A percentile compares a stretch with the other conserved stretches of the same genome.
phyloP scores from a whole-genome alignment of 2,797 vertebrate species.

The Lagodon rhomboides region DNA sequence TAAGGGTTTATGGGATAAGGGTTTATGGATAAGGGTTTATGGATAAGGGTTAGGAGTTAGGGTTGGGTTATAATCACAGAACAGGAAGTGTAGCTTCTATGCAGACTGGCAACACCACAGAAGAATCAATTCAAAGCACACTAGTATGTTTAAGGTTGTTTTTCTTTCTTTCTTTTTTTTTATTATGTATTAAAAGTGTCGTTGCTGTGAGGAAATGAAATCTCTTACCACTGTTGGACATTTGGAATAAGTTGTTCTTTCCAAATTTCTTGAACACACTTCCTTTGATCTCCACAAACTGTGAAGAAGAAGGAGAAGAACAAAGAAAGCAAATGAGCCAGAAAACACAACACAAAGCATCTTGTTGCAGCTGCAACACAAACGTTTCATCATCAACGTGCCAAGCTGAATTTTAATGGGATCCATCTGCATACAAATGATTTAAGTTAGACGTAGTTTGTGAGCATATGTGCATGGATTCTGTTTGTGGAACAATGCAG shows the following conservation, averaged over 20 bases:
- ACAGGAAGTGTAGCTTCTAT: not conserved
- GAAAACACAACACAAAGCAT: slow-evolving; percentile 1
- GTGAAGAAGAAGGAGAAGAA: slow-evolving; percentile 51
- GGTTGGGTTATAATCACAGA: too few relatives aligned
- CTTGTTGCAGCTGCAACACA: slow-evolving; percentile 19
- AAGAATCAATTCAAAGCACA: not conserved
- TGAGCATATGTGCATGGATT: not conserved
- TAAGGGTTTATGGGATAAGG: too few relatives aligned
- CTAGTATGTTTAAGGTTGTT: not conserved
- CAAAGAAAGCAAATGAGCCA: slow-evolving; percentile 7
- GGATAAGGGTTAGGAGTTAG: too few relatives aligned
- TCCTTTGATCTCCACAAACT: slow-evolving; percentile 99
- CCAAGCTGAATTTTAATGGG: not conserved
- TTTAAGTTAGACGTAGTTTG: not conserved
- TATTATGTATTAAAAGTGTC: not conserved
- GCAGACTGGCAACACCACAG: not conserved
- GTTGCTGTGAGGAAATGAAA: not conserved
- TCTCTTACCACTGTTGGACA: slow-evolving; percentile 98
- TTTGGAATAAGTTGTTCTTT: slow-evolving; percentile 99
- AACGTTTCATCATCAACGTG: slow-evolving; percentile 33
- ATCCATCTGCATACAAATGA: slow-evolving; percentile 28
- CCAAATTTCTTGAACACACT: slow-evolving; percentile 99
- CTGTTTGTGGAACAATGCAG: not conserved
- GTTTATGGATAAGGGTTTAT: too few relatives aligned
- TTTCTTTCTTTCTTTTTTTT: not conserved